Percentiles rank a stretch among this genome's conserved stretches.
Conservation (phyloP, 1,140 invertebrate genomes). For the Brachionus rubens region DNA sequence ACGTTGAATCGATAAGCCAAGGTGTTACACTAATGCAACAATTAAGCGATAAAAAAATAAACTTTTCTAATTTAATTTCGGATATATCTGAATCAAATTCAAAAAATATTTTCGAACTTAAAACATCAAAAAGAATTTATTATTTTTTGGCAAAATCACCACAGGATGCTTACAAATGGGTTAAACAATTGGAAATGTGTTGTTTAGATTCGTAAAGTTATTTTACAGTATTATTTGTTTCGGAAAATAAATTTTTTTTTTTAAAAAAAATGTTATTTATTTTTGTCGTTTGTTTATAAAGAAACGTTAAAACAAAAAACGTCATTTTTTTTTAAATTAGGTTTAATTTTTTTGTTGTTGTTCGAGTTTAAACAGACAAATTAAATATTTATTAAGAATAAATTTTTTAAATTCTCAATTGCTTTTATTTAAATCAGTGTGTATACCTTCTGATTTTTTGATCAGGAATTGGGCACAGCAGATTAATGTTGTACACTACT, state of each 20-base stretch:
- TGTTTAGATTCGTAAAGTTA: conserved; percentile 26
- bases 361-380: no score
- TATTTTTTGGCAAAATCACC: conserved; percentile 36
- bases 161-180: conserved; percentile 42
- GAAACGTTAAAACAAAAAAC: no score
- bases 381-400: no score
- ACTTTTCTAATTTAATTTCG: conserved; percentile 2
- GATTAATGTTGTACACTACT: no score
- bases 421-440: no score
- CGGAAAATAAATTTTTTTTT: conserved; percentile 2
- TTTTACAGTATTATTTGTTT: conserved; percentile 11
- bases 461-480: no score
- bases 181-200: conserved; percentile 46
- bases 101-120: conserved; percentile 35
- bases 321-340: no score
- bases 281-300: not conserved
- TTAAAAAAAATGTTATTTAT: not conserved
- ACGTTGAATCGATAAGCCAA: conserved; percentile 21
- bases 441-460: no score
- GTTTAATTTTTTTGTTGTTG: no score
- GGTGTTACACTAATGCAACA: conserved; percentile 1
- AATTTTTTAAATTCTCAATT: no score
- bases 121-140: conserved; percentile 37
- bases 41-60: conserved; percentile 3
- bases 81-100: not conserved